Conservation (phyloP, 2,888 invertebrate genomes). For the Gastrophysa polygoni region DNA sequence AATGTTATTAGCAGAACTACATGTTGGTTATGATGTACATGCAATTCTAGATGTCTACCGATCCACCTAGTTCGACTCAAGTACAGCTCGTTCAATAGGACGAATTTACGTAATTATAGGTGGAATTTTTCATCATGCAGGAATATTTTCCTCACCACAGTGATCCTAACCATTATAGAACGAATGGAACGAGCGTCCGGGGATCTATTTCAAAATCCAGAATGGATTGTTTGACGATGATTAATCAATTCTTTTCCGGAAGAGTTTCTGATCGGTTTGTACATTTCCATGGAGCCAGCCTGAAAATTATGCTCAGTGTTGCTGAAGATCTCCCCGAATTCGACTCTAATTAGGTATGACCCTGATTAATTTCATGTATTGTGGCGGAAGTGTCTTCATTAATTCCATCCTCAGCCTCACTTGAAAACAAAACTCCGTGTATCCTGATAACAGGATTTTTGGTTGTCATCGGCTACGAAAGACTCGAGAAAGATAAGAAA, state of each 20-base stretch:
- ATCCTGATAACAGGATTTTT: slow-evolving; percentile 1
- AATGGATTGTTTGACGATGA: too few species aligned
- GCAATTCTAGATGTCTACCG: slow-evolving; percentile 1
- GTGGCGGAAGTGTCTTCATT: neutral
- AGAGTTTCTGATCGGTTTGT: too few species aligned
- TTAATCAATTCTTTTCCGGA: too few species aligned
- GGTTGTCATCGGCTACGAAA: slow-evolving; percentile 4
- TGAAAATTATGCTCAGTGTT: too few species aligned
- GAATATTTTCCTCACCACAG: too few species aligned
- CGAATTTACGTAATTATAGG: neutral
- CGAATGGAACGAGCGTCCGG: too few species aligned
- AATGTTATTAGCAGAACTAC: slow-evolving; percentile 9
- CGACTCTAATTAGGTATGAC: too few species aligned
- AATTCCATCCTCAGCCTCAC: neutral
- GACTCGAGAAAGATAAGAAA: slow-evolving; percentile 5
- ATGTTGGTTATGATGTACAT: slow-evolving; percentile 16
- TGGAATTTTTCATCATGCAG: neutral
- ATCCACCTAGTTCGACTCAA: slow-evolving; percentile 10
- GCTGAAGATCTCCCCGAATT: too few species aligned
- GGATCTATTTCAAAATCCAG: too few species aligned
- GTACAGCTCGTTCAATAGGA: neutral
- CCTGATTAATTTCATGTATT: too few species aligned
- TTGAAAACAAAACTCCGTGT: neutral
- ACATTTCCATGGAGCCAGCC: too few species aligned
- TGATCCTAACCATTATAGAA: too few species aligned